Conservation (phyloP, 2,113 vertebrate genomes). For the Vulpes vulpes region DNA sequence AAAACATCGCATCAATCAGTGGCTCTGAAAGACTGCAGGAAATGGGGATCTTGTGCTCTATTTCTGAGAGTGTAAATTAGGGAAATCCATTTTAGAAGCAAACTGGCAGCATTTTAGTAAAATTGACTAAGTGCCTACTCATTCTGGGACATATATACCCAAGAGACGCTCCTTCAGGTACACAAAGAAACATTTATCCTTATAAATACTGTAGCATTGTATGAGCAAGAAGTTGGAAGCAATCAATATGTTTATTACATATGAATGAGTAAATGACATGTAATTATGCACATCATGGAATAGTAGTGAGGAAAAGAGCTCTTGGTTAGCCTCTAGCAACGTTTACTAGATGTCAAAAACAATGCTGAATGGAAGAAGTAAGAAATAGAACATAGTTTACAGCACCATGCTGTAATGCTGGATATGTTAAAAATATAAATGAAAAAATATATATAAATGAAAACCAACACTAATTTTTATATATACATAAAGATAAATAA, state of each 20-base stretch:
- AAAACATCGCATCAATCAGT: neutral
- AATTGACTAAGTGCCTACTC: neutral
- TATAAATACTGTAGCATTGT: neutral
- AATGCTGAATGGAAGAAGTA: neutral
- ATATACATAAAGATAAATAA: neutral
- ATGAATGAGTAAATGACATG: neutral
- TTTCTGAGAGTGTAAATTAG: neutral
- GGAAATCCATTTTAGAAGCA: neutral
- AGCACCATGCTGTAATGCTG: neutral
- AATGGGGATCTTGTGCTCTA: neutral
- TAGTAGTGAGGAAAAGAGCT: neutral
- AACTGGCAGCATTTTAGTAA: conserved; percentile 17
- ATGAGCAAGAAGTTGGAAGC: neutral
- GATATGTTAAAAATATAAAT: neutral
- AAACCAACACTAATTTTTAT: neutral
- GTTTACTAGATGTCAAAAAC: neutral
- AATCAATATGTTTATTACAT: neutral
- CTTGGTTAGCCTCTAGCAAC: neutral
- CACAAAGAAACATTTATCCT: neutral
- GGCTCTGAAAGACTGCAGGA: neutral
- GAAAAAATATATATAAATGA: neutral
- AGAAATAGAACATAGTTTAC: neutral
- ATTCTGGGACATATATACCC: neutral
- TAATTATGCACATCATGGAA: neutral
- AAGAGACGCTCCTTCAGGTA: neutral